These are phyloP conservation scores for Proterorhinus semilunaris DNA, from an alignment of 2,113 vertebrate genomes.

Conservation along the genomic window DNA sequence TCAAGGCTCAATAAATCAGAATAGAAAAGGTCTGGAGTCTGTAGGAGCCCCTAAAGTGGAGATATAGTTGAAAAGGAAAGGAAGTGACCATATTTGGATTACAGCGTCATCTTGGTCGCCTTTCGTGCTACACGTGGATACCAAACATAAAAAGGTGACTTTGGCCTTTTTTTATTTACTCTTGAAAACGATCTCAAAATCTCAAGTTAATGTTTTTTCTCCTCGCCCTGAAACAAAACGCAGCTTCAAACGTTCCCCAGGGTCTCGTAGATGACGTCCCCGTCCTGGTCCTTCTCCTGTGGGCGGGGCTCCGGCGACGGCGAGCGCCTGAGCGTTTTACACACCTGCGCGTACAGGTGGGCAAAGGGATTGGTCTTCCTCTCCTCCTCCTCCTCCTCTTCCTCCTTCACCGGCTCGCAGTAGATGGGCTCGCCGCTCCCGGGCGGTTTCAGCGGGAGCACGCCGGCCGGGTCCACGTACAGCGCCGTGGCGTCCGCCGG, in stretches of 20 bases:
- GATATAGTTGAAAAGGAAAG: no score
- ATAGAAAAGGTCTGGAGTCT: no score
- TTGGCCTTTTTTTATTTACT: no score
- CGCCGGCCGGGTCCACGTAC: conserved; percentile 49
- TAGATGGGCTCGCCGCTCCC: conserved; percentile 51
- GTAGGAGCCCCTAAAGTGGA: no score
- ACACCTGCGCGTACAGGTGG: conserved; percentile 65
- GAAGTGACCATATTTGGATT: no score
- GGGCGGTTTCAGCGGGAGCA: conserved; percentile 52
- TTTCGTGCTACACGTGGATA: no score
- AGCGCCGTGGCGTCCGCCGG: background rate
- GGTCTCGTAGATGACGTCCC: conserved; percentile 68
- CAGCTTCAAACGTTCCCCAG: conserved; percentile 59
- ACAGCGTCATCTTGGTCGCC: no score
- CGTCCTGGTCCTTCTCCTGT: background rate
- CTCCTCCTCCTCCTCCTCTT: background rate
- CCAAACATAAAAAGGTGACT: no score
- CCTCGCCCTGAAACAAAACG: no score
- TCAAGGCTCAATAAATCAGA: no score
- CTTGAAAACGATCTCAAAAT: no score
- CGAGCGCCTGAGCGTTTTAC: conserved; percentile 29
- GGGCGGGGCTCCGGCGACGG: background rate
- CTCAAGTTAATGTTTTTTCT: no score
- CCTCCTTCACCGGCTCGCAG: conserved; percentile 26
- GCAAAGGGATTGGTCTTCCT: conserved; percentile 45